Evolutionary conservation across 2,888 invertebrate genomes (phyloP), one percentile per base, ranked within the genome.

Genomic region (Tethea ocularis): DNA sequence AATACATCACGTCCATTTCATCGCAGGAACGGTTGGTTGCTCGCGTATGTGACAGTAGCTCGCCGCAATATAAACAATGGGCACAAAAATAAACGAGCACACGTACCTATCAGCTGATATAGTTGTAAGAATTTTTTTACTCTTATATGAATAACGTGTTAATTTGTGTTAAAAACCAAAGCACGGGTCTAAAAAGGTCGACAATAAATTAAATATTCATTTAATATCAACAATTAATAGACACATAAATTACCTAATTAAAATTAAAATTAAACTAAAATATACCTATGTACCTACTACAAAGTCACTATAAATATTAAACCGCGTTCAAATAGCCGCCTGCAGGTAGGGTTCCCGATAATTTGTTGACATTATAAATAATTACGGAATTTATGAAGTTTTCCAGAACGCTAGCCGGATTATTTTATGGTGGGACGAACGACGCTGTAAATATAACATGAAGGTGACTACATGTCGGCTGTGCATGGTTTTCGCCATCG

Each of bases 61-160:
- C 67, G 64, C 63, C 65, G 56, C 58, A 62, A 78, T 65, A 78
- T 84, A 84, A 83, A 84, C 82, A 86, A 75, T 70, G 72, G 62
- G 62, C 66, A 60, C 66, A 62, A 66, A 74, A 73, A 74, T 76
- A 77, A 71, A 72, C 68, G 57, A 53, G 22, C 56, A 57, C 56
- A 57, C 54, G 67, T 64, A 75, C n/a, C n/a, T n/a, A n/a, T 75
- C 85, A 84, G 84, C 82, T 84, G 86, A 76, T 74, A 69, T 64
- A n/a, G n/a, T 64, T 72, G 63, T 63, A 61, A 60, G 59, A 73
- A 71, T 77, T 80, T 76, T 75, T 82, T 26, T 26, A 8, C 29
- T 29, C 59, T 66, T 61, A 58, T 65, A 62, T 63, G 62, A 67
- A 69, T 63, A 68, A 67, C 52, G 56, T 38, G 13, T 13, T 33